Evolutionary conservation across 2,888 invertebrate species (phyloP), one percentile per base, ranked within the genome.

Genomic region (Galerucella pusilla): DNA sequence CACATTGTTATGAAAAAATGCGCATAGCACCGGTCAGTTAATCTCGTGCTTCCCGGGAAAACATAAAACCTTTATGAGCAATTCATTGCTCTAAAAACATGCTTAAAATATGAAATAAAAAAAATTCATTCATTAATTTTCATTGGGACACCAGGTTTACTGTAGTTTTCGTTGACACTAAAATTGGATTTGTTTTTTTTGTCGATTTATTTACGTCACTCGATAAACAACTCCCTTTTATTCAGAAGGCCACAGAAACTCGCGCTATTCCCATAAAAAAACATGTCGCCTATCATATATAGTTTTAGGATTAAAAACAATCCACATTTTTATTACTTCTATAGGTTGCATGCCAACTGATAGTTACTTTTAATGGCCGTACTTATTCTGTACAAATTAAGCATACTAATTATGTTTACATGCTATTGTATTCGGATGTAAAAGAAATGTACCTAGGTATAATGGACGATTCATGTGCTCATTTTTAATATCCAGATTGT

Each of bases 361-460:
- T 66, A 46, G 65, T 66, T 66, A 66, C n/a, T 49, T 66, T 49
- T 66, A 66, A 66, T 49, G 25, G 35, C 65, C 5, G 10, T 35
- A 61, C 25, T 14, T 28, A 28, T 61, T 35, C 7, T 35, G n/a
- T 42, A 61, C 35, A n/a, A 61, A 35, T 35, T 28, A 25, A 42
- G 28, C 42, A 61, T 61, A 61, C 25, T 14, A 61, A 35, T 61
- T 14, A 25, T 59, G 9, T 59, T 10, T 59, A 59, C 49, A 5
- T 49, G 49, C 14, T 14, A 49, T 49, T 49, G 49, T 49, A 12
- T 49, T 14, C 49, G 49, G 2, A 49, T 49, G 11, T 2, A 14
- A 49, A 49, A 49, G 5, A 14, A 42, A 42, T 42, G 35, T 42
- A 42, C 0, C 20, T 20, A 20, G 20, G 35, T 42, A 42, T 42